Conservation (phyloP, 1,140 invertebrate genomes). For the Anastrepha obliqua region DNA sequence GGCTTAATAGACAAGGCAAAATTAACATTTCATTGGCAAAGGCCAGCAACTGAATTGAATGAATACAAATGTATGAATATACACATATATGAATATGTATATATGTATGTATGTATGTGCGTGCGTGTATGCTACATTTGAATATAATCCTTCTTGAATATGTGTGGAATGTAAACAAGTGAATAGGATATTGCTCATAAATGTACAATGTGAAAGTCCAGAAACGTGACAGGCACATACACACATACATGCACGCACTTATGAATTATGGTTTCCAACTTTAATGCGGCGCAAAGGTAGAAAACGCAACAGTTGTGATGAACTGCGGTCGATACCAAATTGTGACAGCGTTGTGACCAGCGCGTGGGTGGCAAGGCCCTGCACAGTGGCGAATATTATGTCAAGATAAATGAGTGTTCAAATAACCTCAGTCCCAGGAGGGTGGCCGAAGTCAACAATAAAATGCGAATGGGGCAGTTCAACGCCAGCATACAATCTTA, state of each 20-base stretch:
- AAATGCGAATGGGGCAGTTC: too few relatives aligned
- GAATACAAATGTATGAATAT: not conserved
- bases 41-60: not conserved
- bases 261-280: not conserved
- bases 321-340: not conserved
- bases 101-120: too few relatives aligned
- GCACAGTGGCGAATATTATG: not conserved
- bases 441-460: not conserved
- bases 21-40: slow-evolving; percentile 37
- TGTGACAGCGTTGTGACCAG: not conserved
- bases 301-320: not conserved
- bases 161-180: not conserved
- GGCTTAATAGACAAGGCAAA: not conserved
- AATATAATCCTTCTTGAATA: not conserved
- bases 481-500: too few relatives aligned
- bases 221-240: not conserved
- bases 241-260: not conserved
- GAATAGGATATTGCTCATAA: not conserved
- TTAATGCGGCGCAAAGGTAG: not conserved
- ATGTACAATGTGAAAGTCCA: not conserved
- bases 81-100: too few relatives aligned
- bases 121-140: too few relatives aligned
- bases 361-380: not conserved
- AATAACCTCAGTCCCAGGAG: not conserved
- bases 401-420: not conserved